phyloP scores from a whole-genome alignment of 2,888 invertebrate species.

The Heteromurus nitidus region DNA sequence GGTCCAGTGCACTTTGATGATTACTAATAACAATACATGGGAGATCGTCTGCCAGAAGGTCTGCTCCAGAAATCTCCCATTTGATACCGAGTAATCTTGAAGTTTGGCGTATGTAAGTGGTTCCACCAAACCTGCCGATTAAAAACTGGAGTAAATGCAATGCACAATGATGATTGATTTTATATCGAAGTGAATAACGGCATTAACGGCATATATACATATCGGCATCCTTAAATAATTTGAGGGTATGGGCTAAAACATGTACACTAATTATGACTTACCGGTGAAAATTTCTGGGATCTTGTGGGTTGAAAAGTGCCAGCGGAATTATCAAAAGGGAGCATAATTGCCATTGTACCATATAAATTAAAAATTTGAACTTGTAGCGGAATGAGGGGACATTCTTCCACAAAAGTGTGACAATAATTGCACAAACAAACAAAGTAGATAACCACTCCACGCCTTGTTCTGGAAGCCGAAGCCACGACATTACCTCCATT shows the following conservation, averaged over 20 bases:
- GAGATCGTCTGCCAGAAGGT: conserved; percentile 75
- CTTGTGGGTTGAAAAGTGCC: conserved; percentile 84
- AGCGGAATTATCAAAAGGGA: conserved; percentile 84
- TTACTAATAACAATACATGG: conserved; percentile 78
- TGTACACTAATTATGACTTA: conserved; percentile 75
- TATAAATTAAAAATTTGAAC: conserved; percentile 82
- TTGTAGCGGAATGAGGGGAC: conserved; percentile 80
- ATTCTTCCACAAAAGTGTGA: conserved; percentile 61
- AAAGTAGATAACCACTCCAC: too few relatives aligned
- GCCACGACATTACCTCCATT: too few relatives aligned
- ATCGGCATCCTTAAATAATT: too few relatives aligned
- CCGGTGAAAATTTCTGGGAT: conserved; percentile 88
- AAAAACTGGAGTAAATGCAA: background rate
- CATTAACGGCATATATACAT: too few relatives aligned
- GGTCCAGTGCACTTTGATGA: conserved; percentile 79
- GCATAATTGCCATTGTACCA: conserved; percentile 79
- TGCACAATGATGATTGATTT: too few relatives aligned
- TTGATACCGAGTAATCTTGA: conserved; percentile 75
- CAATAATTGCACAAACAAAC: background rate
- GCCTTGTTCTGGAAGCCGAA: too few relatives aligned
- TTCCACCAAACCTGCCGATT: background rate
- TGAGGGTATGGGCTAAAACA: background rate
- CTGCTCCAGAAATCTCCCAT: conserved; percentile 75
- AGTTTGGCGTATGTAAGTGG: conserved; percentile 73
- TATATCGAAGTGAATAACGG: too few relatives aligned